These are phyloP conservation scores for Chromoteleia sp. DNA, from an alignment of 2,888 invertebrate genomes.

Conservation along the genomic window DNA sequence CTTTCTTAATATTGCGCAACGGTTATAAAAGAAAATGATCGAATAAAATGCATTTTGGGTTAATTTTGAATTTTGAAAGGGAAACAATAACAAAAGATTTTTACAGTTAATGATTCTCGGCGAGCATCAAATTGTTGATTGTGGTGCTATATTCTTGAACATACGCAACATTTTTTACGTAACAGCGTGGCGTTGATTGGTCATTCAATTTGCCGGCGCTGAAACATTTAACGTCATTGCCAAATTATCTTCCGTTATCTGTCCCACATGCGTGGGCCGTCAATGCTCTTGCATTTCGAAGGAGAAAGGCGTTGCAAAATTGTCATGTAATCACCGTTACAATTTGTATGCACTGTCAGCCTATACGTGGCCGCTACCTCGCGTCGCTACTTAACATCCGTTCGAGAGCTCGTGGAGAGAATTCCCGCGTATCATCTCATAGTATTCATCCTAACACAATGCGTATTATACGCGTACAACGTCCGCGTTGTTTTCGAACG, in stretches of 20 bases:
- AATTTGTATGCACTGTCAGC: conserved; percentile 66
- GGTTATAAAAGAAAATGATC: too few relatives aligned
- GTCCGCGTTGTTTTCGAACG: too few relatives aligned
- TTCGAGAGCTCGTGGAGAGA: conserved; percentile 4
- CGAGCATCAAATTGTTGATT: conserved; percentile 27
- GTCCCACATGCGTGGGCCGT: conserved; percentile 69
- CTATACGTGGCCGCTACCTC: conserved; percentile 53
- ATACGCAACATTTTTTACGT: conserved; percentile 23
- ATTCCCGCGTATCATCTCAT: conserved; percentile 10
- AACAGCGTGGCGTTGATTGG: conserved; percentile 51
- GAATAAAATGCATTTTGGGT: neutral
- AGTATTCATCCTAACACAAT: conserved; percentile 5
- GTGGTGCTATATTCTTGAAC: neutral
- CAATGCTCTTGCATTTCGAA: conserved; percentile 44
- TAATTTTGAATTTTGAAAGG: conserved; percentile 1
- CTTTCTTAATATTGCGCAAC: too few relatives aligned
- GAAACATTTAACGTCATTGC: conserved; percentile 65
- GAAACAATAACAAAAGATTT: neutral
- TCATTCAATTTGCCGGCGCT: conserved; percentile 52
- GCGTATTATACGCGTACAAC: too few relatives aligned
- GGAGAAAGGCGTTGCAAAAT: conserved; percentile 70
- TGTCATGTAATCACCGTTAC: conserved; percentile 69
- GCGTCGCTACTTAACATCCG: conserved; percentile 58
- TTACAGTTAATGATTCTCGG: neutral
- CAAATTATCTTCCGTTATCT: conserved; percentile 70